phyloP scores from a whole-genome alignment of 2,113 vertebrate species.

The Mormyrus lacerda region DNA sequence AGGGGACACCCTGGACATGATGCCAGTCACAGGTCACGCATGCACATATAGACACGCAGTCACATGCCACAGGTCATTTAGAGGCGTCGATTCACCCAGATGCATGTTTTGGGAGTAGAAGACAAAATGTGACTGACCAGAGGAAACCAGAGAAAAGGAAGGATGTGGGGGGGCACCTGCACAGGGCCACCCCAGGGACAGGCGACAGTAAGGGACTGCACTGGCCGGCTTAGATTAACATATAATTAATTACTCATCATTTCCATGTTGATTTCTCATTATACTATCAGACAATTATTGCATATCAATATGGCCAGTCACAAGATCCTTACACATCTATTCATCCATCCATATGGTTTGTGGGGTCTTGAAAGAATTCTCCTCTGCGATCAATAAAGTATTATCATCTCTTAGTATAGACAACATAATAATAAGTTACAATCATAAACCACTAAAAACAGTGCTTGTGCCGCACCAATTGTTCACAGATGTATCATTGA shows the following conservation, averaged over 20 bases:
- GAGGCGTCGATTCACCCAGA: background rate
- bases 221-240: background rate
- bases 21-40: background rate
- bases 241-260: background rate
- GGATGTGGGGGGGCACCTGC: background rate
- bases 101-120: background rate
- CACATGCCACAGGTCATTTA: background rate
- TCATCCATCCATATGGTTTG: background rate
- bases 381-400: background rate
- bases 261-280: background rate
- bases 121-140: background rate
- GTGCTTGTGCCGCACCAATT: background rate
- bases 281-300: background rate
- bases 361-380: background rate
- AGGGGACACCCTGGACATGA: background rate
- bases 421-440: background rate
- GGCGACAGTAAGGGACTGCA: background rate
- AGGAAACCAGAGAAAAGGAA: background rate
- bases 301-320: background rate
- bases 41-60: background rate
- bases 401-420: background rate
- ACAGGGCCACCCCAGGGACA: background rate
- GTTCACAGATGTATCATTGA: constrained; percentile 18
- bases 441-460: background rate
- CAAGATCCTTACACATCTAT: background rate